Percentiles rank a stretch among this genome's conserved stretches.
These are phyloP conservation scores for Neoascia interrupta DNA, from an alignment of 2,888 invertebrate species.

Conservation along the genomic window DNA sequence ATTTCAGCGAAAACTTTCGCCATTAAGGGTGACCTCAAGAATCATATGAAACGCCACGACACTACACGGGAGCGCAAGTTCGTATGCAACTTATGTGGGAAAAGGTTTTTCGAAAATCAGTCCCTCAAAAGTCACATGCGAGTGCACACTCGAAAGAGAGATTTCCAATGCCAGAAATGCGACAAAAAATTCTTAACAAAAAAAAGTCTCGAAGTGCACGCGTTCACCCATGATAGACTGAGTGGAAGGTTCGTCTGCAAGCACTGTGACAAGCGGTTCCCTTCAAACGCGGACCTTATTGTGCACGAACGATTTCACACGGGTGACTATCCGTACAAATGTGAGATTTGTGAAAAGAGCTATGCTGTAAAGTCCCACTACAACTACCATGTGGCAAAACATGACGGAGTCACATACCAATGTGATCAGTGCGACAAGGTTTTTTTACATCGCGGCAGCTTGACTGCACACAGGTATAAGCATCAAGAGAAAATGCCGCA, in stretches of 20 bases:
- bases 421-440: slow-evolving; percentile 60
- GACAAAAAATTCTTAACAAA: slow-evolving; percentile 54
- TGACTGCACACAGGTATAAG: slow-evolving; percentile 48
- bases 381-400: slow-evolving; percentile 65
- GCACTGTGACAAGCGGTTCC: slow-evolving; percentile 47
- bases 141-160: slow-evolving; percentile 38
- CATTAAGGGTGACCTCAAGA: slow-evolving; percentile 41
- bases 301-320: slow-evolving; percentile 68
- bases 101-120: slow-evolving; percentile 61
- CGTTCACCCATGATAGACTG: slow-evolving; percentile 55
- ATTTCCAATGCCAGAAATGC: slow-evolving; percentile 46
- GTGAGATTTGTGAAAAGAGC: slow-evolving; percentile 47
- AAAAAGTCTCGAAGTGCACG: slow-evolving; percentile 47
- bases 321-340: slow-evolving; percentile 61
- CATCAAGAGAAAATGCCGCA: slow-evolving; percentile 53
- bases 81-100: slow-evolving; percentile 38
- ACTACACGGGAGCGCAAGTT: slow-evolving; percentile 29
- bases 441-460: slow-evolving; percentile 53
- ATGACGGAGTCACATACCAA: slow-evolving; percentile 59
- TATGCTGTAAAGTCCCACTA: slow-evolving; percentile 65
- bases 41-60: slow-evolving; percentile 54
- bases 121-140: slow-evolving; percentile 45
- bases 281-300: slow-evolving; percentile 56
- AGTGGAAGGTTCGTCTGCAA: slow-evolving; percentile 49
- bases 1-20: slow-evolving; percentile 52